Percentiles rank a stretch among this genome's conserved stretches.
These are phyloP conservation scores for Holothuria glaberrima DNA, from an alignment of 35 echinoderm and acorn worm genomes.

Conservation along the genomic window DNA sequence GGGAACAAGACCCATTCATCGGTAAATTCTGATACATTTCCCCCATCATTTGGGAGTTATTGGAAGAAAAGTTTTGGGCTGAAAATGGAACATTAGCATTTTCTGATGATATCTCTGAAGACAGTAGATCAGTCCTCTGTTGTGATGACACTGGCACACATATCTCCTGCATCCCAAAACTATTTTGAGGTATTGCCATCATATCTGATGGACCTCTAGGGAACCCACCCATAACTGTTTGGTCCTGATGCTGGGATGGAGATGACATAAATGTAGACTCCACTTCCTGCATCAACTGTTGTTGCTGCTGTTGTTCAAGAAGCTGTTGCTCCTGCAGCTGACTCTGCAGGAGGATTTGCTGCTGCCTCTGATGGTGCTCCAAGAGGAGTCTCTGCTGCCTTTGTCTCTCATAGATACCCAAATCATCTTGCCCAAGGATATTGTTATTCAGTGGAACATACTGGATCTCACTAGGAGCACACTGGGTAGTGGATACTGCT, in stretches of 20 bases:
- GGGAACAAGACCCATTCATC: not conserved
- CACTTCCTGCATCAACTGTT: constrained; percentile 52
- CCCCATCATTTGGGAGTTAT: not conserved
- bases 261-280: constrained; percentile 5
- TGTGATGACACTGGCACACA: not conserved
- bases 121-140: not conserved
- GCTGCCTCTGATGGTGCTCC: constrained; percentile 66
- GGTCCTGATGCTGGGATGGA: constrained; percentile 1
- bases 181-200: not conserved
- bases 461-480: not conserved
- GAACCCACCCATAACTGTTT: not conserved
- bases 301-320: constrained; percentile 53
- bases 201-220: not conserved
- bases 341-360: constrained; percentile 59
- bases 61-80: not conserved
- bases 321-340: constrained; percentile 61
- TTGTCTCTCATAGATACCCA: constrained; percentile 73
- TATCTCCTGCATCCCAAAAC: not conserved
- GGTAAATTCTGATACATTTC: constrained; percentile 21
- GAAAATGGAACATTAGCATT: not conserved
- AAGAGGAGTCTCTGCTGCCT: constrained; percentile 65
- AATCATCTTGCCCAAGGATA: constrained; percentile 72
- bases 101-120: not conserved
- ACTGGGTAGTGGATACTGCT: constrained; percentile 49
- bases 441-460: constrained; percentile 81